Evolutionary conservation across 2,797 vertebrate genomes (phyloP), one percentile per base, ranked within the genome.

Genomic region (Bradypus variegatus): DNA sequence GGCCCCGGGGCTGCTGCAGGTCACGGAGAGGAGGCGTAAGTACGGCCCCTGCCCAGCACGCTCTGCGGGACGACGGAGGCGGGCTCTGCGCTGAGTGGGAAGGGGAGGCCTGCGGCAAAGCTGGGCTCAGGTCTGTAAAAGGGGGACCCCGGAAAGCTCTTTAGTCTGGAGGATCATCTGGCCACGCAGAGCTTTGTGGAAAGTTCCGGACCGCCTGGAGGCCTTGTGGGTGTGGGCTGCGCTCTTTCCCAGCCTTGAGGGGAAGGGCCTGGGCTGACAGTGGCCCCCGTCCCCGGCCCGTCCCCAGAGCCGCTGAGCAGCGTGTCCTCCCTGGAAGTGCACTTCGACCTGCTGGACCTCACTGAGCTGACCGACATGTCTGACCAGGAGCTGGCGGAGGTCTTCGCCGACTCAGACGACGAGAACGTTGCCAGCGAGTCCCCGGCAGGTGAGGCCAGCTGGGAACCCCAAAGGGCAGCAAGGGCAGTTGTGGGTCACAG

Each of bases 291-390:
- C 72, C 88, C 91, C 14, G 72, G 75, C 86, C 36, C 1, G 23
- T 69, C 93, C 93, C 86, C 95, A 99, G 99, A 99, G 96, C 99
- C 99, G 6, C 97, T 99, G 96, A 99, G 99, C 96, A 99, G 99
- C 8, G 98, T 99, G 92, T 99, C 99, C 45, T 99, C 99, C 79
- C 97, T 99, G 95, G 99, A 99, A 98, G 99, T 99, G 76, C 99
- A 99, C 97, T 99, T 99, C 90, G 99, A 99, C 97, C 98, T 99
- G 69, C 97, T 99, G 97, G 99, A 99, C 97, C 98, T 99, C 97
- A 99, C 98, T 0, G 99, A 99, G 97, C 96, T 99, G 95, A 99
- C 99, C 0, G 99, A 99, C 96, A 99, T 99, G 99, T 99, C 99
- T 0, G 99, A 99, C 97, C 99, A 99, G 96, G 99, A 99, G 96